Percentiles rank a stretch among this genome's conserved stretches.
Evolutionary conservation across 2,113 vertebrate genomes (phyloP).

Genomic region (Plecturocebus donacophilus): DNA sequence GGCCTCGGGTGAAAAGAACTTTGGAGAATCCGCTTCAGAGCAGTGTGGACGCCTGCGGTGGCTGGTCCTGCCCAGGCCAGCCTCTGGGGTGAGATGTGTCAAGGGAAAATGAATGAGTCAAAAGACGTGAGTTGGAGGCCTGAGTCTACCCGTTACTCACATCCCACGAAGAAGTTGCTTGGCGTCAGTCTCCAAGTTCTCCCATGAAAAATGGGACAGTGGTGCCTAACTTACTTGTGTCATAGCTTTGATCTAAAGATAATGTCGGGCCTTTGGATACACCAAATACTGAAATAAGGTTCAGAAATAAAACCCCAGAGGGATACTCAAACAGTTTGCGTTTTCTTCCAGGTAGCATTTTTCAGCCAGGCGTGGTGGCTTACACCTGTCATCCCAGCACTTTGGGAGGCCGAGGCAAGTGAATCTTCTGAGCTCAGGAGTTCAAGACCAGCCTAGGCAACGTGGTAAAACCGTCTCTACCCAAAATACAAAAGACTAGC

Average conservation of each 20-base stretch:
- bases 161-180: background rate
- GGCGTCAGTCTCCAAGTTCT: background rate
- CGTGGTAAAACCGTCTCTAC: background rate
- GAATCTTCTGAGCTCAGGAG: background rate
- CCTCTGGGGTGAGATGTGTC: background rate
- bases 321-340: background rate
- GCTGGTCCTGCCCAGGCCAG: background rate
- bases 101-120: background rate
- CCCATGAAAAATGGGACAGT: background rate
- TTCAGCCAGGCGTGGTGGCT: too few relatives aligned
- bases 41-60: rapidly evolving
- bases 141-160: background rate
- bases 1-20: background rate
- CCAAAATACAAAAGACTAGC: background rate
- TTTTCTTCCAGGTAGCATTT: background rate
- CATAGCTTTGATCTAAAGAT: background rate
- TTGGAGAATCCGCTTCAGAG: background rate
- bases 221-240: background rate
- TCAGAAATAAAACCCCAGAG: background rate
- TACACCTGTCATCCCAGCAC: background rate
- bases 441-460: background rate
- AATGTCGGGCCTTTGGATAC: background rate
- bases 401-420: background rate
- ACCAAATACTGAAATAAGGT: background rate
- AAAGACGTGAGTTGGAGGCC: background rate